Base-by-base conservation (phyloP, 2,888 invertebrate species). In the Desoria tigrina region DNA sequence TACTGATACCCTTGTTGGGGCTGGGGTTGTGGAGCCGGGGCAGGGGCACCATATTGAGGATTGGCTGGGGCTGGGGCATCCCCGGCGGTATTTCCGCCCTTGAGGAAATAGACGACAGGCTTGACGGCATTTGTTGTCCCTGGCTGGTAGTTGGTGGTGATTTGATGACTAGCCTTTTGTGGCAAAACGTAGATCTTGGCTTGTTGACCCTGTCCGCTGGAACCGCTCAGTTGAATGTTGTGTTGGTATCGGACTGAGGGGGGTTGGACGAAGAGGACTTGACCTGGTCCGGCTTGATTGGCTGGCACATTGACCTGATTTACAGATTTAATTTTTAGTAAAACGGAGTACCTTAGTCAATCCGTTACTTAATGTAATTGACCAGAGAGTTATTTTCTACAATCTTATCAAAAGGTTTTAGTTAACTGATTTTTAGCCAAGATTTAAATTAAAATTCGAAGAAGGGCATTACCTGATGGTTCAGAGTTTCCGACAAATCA, bases 121-220 rank as follows among this genome's bases (percentile, higher is more conserved):
- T 68, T 68, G 27, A 28, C 45, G 24, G 62, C 26, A 26, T 54
- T 42, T n/a, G 61, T 24, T 11, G 27, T 23, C 39, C 62, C 62
- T 16, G 27, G 49, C 2, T 56, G 18, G 14, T 26, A 42, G 39
- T 56, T 28, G 26, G 55, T 37, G 49, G 23, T 37, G 27, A 67
- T 14, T 23, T 61, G 28, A 55, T 68, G 68, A 28, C 42, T 50
- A 24, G 61, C 60, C 27, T 53, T 64, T n/a, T 61, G 65, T 24
- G 68, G 68, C 21, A 68, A 39, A 26, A 68, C 65, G 59, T 68
- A 68, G 37, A 68, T 68, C 39, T 65, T 68, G 55, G 64, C 58
- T 39, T 64, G 61, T 42, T 63, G 62, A 26, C 49, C 65, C 24
- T 59, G 54, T 53, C 61, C 65, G 23, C 39, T 37, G n/a, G 26